Evolutionary conservation across 2,888 invertebrate species (phyloP).

Genomic region (Onchidella celtica): DNA sequence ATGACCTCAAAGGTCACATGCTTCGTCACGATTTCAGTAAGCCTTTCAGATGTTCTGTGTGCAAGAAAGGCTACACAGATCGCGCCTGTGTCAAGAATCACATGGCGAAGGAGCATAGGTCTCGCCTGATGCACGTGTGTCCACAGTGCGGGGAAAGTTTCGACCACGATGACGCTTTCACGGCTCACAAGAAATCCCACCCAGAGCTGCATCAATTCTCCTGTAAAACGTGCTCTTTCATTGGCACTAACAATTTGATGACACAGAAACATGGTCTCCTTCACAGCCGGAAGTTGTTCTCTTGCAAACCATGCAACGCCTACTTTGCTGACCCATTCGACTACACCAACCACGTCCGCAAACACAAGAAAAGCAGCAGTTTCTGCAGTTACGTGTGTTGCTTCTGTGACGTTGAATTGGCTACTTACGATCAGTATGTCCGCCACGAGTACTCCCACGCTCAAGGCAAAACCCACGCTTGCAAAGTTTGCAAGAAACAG

Average conservation of each 20-base stretch:
- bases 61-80: slow-evolving; percentile 69
- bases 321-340: slow-evolving; percentile 67
- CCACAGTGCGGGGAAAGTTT: slow-evolving; percentile 69
- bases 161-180: slow-evolving; percentile 57
- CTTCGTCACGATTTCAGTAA: slow-evolving; percentile 68
- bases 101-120: slow-evolving; percentile 65
- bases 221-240: slow-evolving; percentile 65
- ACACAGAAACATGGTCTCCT: slow-evolving; percentile 60
- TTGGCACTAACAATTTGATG: slow-evolving; percentile 64
- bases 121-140: slow-evolving; percentile 63
- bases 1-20: slow-evolving; percentile 70
- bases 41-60: slow-evolving; percentile 67
- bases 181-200: slow-evolving; percentile 66
- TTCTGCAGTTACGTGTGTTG: slow-evolving; percentile 65
- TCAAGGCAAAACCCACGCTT: slow-evolving; percentile 60
- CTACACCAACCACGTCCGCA: slow-evolving; percentile 67
- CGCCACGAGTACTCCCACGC: slow-evolving; percentile 70
- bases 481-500: slow-evolving; percentile 62
- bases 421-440: slow-evolving; percentile 66
- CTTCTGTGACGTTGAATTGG: slow-evolving; percentile 62
- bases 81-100: slow-evolving; percentile 65
- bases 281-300: slow-evolving; percentile 49
- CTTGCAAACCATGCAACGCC: slow-evolving; percentile 62
- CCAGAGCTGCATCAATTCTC: slow-evolving; percentile 65
- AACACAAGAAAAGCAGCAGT: slow-evolving; percentile 60